A percentile compares a stretch with the other conserved stretches of the same genome.
These are phyloP conservation scores for Thomomys bottae DNA, from an alignment of 2,113 vertebrate genomes.

Conservation along the genomic window DNA sequence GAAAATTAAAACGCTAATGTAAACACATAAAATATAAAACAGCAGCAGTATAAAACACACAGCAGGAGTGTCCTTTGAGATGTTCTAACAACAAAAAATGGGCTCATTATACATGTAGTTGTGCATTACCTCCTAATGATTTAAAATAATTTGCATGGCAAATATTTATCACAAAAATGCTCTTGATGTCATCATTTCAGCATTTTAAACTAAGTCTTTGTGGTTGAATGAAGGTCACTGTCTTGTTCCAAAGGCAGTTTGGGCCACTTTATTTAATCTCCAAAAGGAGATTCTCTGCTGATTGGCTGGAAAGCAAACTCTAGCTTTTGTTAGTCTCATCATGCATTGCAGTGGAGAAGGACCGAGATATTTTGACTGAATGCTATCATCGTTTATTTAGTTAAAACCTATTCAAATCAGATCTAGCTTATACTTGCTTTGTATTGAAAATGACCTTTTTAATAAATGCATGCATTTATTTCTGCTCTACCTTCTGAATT, in stretches of 20 bases:
- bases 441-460: not conserved
- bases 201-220: not conserved
- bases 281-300: not conserved
- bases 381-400: not conserved
- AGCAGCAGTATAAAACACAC: conserved; percentile 59
- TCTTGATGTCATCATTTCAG: conserved; percentile 12
- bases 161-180: conserved; percentile 29
- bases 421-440: conserved; percentile 3
- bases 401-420: not conserved
- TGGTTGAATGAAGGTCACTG: conserved; percentile 46
- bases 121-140: conserved; percentile 2
- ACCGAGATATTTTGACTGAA: not conserved
- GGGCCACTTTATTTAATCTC: not conserved
- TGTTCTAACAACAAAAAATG: conserved; percentile 46
- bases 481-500: not conserved
- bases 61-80: conserved; percentile 59
- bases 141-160: conserved; percentile 57
- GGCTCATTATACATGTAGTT: conserved; percentile 48
- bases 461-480: not conserved
- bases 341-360: not conserved
- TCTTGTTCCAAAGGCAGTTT: conserved; percentile 35
- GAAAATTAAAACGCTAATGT: conserved; percentile 78
- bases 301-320: not conserved
- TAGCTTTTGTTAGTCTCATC: not conserved
- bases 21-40: conserved; percentile 68